A percentile compares a stretch with the other conserved stretches of the same genome.
These are phyloP conservation scores for Phoxinus phoxinus DNA, from an alignment of 2,113 vertebrate genomes.

Conservation along the genomic window DNA sequence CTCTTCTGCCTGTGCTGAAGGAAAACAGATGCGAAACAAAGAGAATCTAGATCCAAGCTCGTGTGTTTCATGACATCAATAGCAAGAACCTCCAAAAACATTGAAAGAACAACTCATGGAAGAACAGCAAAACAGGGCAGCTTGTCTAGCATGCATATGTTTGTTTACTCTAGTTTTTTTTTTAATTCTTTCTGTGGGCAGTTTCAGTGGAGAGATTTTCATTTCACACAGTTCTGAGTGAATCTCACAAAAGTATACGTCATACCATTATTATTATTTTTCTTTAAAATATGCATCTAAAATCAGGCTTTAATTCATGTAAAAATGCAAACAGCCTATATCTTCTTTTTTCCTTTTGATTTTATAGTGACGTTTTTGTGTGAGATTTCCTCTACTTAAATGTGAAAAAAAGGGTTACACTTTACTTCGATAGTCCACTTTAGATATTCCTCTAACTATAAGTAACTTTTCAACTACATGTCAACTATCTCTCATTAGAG, in stretches of 20 bases:
- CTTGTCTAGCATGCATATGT: neutral
- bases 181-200: neutral
- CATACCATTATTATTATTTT: neutral
- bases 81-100: neutral
- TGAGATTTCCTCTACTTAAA: neutral
- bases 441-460: too few species aligned
- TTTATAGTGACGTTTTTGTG: neutral
- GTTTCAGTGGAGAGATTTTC: neutral
- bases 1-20: conserved; percentile 4
- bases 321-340: neutral
- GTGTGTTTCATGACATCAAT: neutral
- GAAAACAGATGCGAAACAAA: conserved; percentile 6
- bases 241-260: neutral
- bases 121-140: neutral
- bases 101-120: neutral
- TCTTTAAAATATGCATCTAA: neutral
- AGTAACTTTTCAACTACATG: too few species aligned
- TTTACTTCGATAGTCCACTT: too few species aligned
- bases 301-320: neutral
- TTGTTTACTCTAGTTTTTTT: conserved; percentile 18
- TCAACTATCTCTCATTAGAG: too few species aligned
- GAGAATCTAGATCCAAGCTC: neutral
- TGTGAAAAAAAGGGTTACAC: conserved; percentile 2
- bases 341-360: neutral
- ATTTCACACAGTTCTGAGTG: neutral